Percentiles rank a stretch among this genome's conserved stretches.
Evolutionary conservation across 2,113 vertebrate species (phyloP).

Genomic region (Carollia perspicillata): DNA sequence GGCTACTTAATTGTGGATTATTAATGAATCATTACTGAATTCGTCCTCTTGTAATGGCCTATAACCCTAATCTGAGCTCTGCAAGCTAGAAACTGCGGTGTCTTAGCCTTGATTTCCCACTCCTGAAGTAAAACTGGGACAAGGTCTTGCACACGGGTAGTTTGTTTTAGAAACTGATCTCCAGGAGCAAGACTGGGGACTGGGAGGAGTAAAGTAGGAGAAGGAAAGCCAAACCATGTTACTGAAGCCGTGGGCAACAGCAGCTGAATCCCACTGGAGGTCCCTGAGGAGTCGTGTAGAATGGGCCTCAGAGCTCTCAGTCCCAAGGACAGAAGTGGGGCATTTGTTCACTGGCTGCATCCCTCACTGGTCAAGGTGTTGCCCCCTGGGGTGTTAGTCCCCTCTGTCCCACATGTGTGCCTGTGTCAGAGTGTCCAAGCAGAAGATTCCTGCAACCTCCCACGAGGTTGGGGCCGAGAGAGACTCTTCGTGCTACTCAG

Average conservation of each 20-base stretch:
- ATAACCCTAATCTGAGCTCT: background rate
- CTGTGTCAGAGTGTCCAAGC: background rate
- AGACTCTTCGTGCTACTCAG: background rate
- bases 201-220: background rate
- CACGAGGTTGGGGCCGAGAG: background rate
- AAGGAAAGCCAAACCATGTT: background rate
- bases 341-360: background rate
- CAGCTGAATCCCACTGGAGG: background rate
- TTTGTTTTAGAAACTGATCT: background rate
- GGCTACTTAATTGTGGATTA: background rate
- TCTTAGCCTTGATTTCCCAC: background rate
- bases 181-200: background rate
- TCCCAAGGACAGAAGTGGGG: background rate
- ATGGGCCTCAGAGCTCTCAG: background rate
- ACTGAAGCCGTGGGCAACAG: background rate
- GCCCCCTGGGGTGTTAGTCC: background rate
- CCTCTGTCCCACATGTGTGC: background rate
- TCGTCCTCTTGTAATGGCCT: background rate
- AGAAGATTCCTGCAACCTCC: background rate
- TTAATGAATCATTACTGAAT: background rate
- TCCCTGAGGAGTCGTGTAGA: background rate
- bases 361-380: background rate
- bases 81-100: background rate
- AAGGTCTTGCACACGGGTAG: background rate
- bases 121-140: background rate